A percentile compares a stretch with the other conserved stretches of the same genome.
phyloP scores from a whole-genome alignment of 2,888 invertebrate genomes.

The Papilio gigon region DNA sequence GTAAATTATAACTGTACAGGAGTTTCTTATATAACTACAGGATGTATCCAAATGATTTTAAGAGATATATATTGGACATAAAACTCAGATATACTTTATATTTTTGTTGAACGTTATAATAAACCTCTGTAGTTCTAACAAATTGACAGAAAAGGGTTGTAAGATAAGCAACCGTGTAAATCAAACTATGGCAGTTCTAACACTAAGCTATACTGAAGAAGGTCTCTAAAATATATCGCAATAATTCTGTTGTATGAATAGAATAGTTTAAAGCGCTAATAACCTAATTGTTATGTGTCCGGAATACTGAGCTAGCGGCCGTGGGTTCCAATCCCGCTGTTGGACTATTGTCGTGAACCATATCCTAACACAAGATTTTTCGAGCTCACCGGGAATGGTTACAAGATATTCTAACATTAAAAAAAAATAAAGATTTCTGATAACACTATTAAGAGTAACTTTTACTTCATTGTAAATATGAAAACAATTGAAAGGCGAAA shows the following conservation, averaged over 20 bases:
- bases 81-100: neutral
- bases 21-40: neutral
- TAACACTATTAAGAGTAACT: too few relatives aligned
- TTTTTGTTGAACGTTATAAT: too few relatives aligned
- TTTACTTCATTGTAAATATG: neutral
- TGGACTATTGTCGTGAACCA: too few relatives aligned
- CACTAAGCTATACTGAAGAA: constrained; percentile 5
- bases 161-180: neutral
- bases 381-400: too few relatives aligned
- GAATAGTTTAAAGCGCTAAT: too few relatives aligned
- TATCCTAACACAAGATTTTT: too few relatives aligned
- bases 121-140: neutral
- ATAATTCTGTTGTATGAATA: too few relatives aligned
- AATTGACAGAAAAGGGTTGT: neutral
- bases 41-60: neutral
- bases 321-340: too few relatives aligned
- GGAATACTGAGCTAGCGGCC: too few relatives aligned
- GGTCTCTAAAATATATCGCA: neutral
- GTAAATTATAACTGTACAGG: neutral
- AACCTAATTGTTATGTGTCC: too few relatives aligned
- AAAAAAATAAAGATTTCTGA: too few relatives aligned
- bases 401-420: too few relatives aligned
- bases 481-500: neutral
- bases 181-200: neutral
- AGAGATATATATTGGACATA: neutral